These are phyloP conservation scores for Austrolebias charrua DNA, from an alignment of 2,797 vertebrate species.

Conservation along the genomic window DNA sequence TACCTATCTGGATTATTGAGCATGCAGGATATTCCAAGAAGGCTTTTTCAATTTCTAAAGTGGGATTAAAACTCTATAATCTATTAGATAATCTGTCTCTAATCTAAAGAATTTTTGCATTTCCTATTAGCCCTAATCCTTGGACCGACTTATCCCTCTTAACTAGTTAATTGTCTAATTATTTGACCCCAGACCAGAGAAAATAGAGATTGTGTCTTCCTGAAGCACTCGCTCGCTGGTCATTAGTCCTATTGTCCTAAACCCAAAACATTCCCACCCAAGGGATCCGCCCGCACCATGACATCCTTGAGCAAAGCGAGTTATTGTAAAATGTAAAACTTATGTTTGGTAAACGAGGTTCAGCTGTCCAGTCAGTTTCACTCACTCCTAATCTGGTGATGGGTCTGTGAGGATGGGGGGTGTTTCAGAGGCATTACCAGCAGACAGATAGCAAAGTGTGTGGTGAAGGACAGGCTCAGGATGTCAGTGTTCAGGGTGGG, in stretches of 20 bases:
- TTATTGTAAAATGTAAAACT: conserved; percentile 62
- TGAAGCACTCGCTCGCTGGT: conserved; percentile 41
- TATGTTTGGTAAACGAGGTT: conserved; percentile 72
- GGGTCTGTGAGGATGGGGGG: conserved; percentile 58
- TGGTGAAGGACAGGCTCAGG: conserved; percentile 64
- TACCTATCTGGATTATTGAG: too few relatives aligned
- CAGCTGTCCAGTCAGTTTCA: conserved; percentile 71
- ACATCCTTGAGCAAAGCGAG: conserved; percentile 35
- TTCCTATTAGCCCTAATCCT: conserved; percentile 59
- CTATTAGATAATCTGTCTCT: conserved; percentile 63
- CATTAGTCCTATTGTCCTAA: conserved; percentile 42
- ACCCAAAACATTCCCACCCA: conserved; percentile 37
- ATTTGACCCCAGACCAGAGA: conserved; percentile 64
- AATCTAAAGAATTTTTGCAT: conserved; percentile 69
- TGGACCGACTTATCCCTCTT: conserved; percentile 67
- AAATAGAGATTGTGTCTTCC: conserved; percentile 37
- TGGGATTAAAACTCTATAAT: conserved; percentile 52
- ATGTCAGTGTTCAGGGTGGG: conserved; percentile 75
- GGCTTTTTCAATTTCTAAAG: conserved; percentile 61
- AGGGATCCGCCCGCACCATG: conserved; percentile 30
- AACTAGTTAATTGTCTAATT: conserved; percentile 74
- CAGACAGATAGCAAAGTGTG: conserved; percentile 67
- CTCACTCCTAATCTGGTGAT: conserved; percentile 74
- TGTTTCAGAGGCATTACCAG: conserved; percentile 60
- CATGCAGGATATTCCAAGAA: conserved; percentile 10